Percentiles rank a stretch among this genome's conserved stretches.
Conservation (phyloP, 2,113 vertebrate species). For the Charina bottae region DNA sequence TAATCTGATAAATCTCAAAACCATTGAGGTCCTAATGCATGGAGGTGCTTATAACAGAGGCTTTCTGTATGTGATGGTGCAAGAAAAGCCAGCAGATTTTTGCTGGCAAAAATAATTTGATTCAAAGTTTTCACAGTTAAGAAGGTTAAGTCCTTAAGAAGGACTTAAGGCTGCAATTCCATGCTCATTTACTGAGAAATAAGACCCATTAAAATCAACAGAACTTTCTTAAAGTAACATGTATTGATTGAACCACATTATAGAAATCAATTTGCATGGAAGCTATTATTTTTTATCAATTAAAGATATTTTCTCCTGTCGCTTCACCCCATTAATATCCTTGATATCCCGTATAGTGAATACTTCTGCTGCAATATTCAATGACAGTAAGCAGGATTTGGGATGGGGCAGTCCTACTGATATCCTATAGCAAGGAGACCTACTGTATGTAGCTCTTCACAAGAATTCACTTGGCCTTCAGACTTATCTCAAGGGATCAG, state of each 20-base stretch:
- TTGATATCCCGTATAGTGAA: background rate
- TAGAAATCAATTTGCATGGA: background rate
- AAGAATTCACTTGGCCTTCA: background rate
- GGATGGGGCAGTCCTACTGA: background rate
- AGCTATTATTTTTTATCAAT: background rate
- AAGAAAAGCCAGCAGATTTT: background rate
- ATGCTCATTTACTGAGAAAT: background rate
- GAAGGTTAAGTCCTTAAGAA: background rate
- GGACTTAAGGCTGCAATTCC: background rate
- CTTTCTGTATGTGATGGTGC: background rate
- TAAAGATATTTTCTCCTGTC: background rate
- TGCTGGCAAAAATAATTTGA: background rate
- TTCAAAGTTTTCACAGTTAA: background rate
- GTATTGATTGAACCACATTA: background rate
- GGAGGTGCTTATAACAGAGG: background rate
- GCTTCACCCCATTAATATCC: background rate
- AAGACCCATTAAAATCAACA: background rate
- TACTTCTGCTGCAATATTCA: background rate
- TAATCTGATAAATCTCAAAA: background rate
- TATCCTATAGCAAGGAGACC: background rate
- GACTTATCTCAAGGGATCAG: background rate
- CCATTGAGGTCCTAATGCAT: background rate
- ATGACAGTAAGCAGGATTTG: background rate
- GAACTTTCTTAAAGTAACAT: background rate
- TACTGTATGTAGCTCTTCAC: background rate